Conservation (phyloP, 2,888 invertebrate genomes). For the Corythucha ciliata region DNA sequence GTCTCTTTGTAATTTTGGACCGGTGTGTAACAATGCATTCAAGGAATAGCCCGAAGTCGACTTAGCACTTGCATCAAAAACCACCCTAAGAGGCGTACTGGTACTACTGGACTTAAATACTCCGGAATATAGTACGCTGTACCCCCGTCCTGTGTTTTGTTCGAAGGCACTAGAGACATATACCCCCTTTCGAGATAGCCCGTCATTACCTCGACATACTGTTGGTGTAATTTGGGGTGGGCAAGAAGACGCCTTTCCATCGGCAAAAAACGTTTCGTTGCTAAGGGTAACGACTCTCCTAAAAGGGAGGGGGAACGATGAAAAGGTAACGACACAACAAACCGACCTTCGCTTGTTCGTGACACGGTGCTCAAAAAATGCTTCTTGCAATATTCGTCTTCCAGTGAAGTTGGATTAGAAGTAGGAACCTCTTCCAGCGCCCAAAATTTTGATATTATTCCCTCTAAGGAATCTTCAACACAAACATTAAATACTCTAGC, state of each 20-base stretch:
- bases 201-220: background rate
- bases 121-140: slow-evolving; percentile 8
- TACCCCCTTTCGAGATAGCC: background rate
- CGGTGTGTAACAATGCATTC: no score
- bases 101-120: slow-evolving; percentile 9
- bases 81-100: slow-evolving; percentile 2
- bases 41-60: slow-evolving; percentile 1
- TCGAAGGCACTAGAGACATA: background rate
- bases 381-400: background rate
- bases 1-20: no score
- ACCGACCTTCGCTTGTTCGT: background rate
- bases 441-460: background rate
- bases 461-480: background rate
- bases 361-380: background rate
- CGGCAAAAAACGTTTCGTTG: background rate
- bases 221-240: background rate
- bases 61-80: slow-evolving; percentile 4
- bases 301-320: background rate
- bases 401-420: background rate
- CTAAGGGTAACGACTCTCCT: background rate
- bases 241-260: background rate
- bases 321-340: background rate
- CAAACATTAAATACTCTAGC: background rate
- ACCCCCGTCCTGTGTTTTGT: background rate
- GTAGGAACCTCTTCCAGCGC: background rate